Evolutionary conservation across 2,888 invertebrate species (phyloP), one percentile per base, ranked within the genome.

Genomic region (Tetrapedia diversipes): DNA sequence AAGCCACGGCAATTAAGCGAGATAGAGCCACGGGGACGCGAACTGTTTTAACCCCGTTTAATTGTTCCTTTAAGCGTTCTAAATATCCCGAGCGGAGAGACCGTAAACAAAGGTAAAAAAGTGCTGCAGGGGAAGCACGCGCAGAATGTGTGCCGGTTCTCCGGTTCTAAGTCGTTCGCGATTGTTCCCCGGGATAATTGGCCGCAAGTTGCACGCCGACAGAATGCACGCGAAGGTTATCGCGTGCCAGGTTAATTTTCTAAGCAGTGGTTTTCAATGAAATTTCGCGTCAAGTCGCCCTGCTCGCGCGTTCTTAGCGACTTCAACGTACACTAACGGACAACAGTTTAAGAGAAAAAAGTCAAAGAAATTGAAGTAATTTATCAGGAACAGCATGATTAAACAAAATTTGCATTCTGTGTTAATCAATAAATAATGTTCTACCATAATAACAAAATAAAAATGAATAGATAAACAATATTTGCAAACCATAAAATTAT

Each of bases 1-100:
- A 64, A 72, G 47, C 27, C 64, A 39, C 56, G 53, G 77, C 72
- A 79, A 79, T 81, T 80, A 80, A 82, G 80, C 67, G 81, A 63
- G 60, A 69, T 60, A 47, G 59, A 61, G 61, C 29, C 54, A 47
- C 39, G n/a, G 60, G 51, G 57, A 43, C 39, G 64, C 53, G 67
- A 64, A 68, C 74, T 60, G 63, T 60, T 74, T 77, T 68, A 68
- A 77, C 59, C 64, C 43, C 60, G 64, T 67, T 61, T 66, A 73
- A 68, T 74, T 77, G 74, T 68, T 74, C 67, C 74, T 60, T 60
- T 59, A 74, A 68, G 34, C 60, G 45, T 64, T 39, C 61, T 49
- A 64, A 68, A 54, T 73, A 73, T 77, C 51, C 49, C 37, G 37
- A 24, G 22, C 54, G 22, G 22, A 3, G 22, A 29, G n/a, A 27